Conservation (phyloP, 2,888 invertebrate genomes). For the Calliopum simillimum region DNA sequence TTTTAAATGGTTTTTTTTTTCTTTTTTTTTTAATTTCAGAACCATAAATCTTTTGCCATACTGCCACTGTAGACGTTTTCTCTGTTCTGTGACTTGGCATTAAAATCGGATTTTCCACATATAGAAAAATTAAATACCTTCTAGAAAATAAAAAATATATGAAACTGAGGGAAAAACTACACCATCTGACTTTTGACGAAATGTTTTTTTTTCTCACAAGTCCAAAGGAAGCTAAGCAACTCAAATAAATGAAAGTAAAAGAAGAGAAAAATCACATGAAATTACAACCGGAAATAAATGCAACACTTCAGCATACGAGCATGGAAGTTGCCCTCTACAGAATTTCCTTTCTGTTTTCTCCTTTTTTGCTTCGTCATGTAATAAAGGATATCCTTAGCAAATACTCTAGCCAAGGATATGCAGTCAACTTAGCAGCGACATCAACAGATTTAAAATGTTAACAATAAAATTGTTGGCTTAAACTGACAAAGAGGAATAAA, state of each 20-base stretch:
- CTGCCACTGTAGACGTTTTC: too few relatives aligned
- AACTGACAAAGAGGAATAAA: background rate
- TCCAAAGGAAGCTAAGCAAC: too few relatives aligned
- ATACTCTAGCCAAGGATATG: slow-evolving; percentile 10
- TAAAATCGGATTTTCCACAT: too few relatives aligned
- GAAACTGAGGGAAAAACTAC: too few relatives aligned
- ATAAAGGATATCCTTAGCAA: slow-evolving; percentile 28
- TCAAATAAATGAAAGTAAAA: background rate
- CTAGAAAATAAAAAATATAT: too few relatives aligned
- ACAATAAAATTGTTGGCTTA: slow-evolving; percentile 2
- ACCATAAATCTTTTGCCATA: too few relatives aligned
- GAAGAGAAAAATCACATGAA: slow-evolving; percentile 6
- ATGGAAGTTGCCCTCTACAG: background rate
- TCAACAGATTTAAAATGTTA: slow-evolving; percentile 30
- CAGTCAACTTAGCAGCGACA: slow-evolving; percentile 18
- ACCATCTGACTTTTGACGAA: too few relatives aligned
- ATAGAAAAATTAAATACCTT: too few relatives aligned
- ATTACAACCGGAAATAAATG: slow-evolving; percentile 19
- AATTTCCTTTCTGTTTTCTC: background rate
- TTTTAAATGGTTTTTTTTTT: too few relatives aligned
- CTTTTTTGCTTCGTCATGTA: background rate
- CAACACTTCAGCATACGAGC: slow-evolving; percentile 15
- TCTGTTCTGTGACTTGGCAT: too few relatives aligned
- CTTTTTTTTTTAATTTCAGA: too few relatives aligned
- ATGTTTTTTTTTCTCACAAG: too few relatives aligned